Base-by-base conservation (phyloP, 2,113 vertebrate genomes). In the Serilophus lunatus region DNA sequence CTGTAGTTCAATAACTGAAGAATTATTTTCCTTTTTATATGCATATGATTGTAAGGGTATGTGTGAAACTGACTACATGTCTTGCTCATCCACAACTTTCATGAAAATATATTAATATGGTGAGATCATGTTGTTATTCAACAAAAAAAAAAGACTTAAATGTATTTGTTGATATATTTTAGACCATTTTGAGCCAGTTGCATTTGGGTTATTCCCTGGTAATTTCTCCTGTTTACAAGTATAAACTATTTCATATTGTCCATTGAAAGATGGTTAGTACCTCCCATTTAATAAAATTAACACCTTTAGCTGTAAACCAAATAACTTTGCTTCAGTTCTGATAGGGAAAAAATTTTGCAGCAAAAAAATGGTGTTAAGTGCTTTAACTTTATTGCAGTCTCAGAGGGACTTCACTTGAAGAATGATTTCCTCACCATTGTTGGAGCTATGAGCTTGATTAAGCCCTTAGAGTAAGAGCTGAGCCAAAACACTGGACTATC, bases 231-330 rank as follows among this genome's bases (percentile, higher is more conserved):
- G 44, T 56, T 90, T 91, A 38, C 47, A 86, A 79, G 45, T 38
- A 72, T 89, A 82, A 97, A 93, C 65, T 60, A 47, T 66, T 86
- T 88, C 28, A 63, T 85, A 66, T 54, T 77, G 47, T 69, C 70
- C 33, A 64, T 57, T 82, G 31, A 94, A 97, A 77, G 69, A 74
- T 68, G n/a, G 44, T 53, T 72, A 76, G 60, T 81, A 49, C n/a
- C 76, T 91, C 68, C 29, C 83, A 36, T 95, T 97, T 92, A 92
- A 95, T 93, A 77, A 97, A 93, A 17, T 71, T 87, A 84, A 90
- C 53, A 87, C 90, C 78, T 94, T 94, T 82, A 94, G 19, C 56
- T n/a, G 47, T 59, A 87, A 87, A 71, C 53, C 13, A 94, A 89
- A 70, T 50, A 45, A 56, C 18, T 78, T 85, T 24, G 65, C 45